Conservation (phyloP, 2,113 vertebrate species). For the Phrynosoma platyrhinos region DNA sequence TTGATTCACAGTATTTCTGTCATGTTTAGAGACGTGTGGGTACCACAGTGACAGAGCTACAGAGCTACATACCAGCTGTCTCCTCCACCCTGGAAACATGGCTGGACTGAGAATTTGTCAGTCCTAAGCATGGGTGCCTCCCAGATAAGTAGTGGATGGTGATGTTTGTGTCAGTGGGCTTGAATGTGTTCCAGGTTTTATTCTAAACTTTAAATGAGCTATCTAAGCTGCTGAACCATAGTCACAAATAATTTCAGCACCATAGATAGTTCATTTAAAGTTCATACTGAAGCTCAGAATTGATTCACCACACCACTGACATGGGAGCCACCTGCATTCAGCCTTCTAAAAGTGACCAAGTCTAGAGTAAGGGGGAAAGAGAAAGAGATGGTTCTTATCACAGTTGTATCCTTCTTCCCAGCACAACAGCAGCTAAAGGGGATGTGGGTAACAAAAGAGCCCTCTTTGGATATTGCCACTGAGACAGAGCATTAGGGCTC, state of each 20-base stretch:
- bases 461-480: neutral
- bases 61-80: neutral
- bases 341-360: neutral
- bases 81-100: neutral
- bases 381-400: neutral
- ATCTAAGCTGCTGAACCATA: no score
- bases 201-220: no score
- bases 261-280: no score
- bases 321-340: neutral
- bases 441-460: neutral
- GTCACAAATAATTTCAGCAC: no score
- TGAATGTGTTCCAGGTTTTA: no score
- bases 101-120: neutral
- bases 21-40: slow-evolving; percentile 9
- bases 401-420: neutral
- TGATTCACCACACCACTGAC: no score
- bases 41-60: neutral
- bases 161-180: no score
- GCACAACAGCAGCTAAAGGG: neutral
- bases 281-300: no score
- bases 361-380: neutral
- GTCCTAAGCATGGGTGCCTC: neutral
- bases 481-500: no score
- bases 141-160: no score
- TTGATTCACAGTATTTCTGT: slow-evolving; percentile 18